Base-by-base conservation (phyloP, 1,140 invertebrate species). In the Battus philenor region DNA sequence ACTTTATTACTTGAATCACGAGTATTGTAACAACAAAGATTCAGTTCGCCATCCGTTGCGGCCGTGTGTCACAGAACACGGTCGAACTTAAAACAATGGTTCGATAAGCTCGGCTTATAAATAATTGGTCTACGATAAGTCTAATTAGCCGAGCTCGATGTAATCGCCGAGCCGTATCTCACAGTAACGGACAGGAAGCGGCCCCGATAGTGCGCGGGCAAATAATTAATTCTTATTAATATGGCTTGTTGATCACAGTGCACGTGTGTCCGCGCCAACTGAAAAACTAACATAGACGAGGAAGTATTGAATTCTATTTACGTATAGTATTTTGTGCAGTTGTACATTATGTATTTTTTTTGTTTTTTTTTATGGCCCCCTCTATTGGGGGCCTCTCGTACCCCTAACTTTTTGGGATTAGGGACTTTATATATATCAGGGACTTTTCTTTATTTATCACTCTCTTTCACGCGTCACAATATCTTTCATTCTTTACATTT, bases 71-170 rank as follows among this genome's bases (percentile, higher is more conserved):
- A 22, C 46, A 20, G 45, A 54, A 58, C 53, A 66, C 53, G 24
- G 47, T 13, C 9, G 36, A 20, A 24, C 12, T 16, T 58, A 61
- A 59, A 69, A 81, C 77, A 81, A 81, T 75, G 64, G 69, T 33
- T 47, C 72, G 78, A 83, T 80, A 83, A 83, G 56, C 50, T 52
- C 33, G 51, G 55, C 68, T 75, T 73, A 75, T 74, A 75, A 80
- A 75, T 77, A 83, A 81, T 79, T 76, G 69, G 66, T 72, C 62
- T 67, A 65, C 76, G 79, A 83, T 83, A 79, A 73, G 41, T 65
- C 58, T 83, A 83, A 83, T 80, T 80, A 79, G 69, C 59, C 26
- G 47, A 34, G 57, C 27, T 47, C 71, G 70, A 74, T 78, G 63
- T 57, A 59, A 74, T 79, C 75, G 50, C 10, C 43, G 33, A 11